Percentiles rank a stretch among this genome's conserved stretches.
phyloP scores from a whole-genome alignment of 2,113 vertebrate genomes.

The Pogonocichla stellata region DNA sequence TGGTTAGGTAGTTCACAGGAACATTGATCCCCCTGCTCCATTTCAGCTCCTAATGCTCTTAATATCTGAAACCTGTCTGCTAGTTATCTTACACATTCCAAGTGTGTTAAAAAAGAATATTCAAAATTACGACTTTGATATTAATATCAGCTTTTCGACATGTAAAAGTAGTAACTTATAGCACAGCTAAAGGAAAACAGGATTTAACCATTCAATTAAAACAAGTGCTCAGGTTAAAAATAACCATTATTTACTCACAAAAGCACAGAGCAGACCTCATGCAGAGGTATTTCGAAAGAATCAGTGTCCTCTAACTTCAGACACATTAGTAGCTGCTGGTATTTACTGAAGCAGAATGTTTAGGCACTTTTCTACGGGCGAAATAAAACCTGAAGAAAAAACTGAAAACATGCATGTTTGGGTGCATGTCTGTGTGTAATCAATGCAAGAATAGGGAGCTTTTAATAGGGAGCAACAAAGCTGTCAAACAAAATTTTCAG shows the following conservation, averaged over 20 bases:
- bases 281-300: background rate
- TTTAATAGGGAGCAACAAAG: background rate
- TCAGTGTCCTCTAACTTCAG: background rate
- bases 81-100: background rate
- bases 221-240: background rate
- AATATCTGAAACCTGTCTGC: background rate
- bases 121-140: background rate
- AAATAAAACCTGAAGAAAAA: background rate
- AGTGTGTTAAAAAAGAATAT: background rate
- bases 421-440: background rate
- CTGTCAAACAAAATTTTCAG: background rate
- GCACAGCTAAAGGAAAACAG: background rate
- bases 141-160: background rate
- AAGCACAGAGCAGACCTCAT: background rate
- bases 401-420: accelerated
- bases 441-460: background rate
- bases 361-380: background rate
- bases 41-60: background rate
- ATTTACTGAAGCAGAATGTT: background rate
- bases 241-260: background rate
- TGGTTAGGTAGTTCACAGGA: background rate
- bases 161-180: background rate
- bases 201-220: background rate
- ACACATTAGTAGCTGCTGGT: background rate
- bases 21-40: background rate